Percentiles rank a stretch among this genome's conserved stretches.
Conservation (phyloP, 1,140 invertebrate genomes). For the Heliothis virescens region DNA sequence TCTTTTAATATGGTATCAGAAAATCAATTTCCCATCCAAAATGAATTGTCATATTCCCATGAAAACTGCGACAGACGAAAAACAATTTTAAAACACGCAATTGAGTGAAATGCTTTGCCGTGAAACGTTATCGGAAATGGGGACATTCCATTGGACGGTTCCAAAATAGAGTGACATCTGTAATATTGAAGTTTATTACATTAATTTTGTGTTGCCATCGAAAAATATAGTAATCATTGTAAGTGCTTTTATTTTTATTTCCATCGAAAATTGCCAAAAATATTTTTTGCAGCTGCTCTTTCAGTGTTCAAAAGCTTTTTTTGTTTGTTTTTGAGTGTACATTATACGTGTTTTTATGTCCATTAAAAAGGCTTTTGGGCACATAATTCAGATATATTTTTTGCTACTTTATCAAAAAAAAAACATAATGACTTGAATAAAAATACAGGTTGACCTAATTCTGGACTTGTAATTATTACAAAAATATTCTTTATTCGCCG, state of each 20-base stretch:
- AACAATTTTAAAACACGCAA: slow-evolving; percentile 46
- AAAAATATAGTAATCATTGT: slow-evolving; percentile 1
- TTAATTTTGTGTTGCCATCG: slow-evolving; percentile 62
- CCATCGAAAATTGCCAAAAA: neutral
- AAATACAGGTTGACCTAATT: too few species aligned
- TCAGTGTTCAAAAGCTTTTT: neutral
- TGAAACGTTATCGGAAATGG: slow-evolving; percentile 20
- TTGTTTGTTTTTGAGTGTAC: neutral
- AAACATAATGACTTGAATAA: too few species aligned
- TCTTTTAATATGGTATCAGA: neutral
- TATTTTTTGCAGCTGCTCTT: neutral
- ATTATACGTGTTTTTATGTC: neutral
- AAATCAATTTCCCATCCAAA: slow-evolving; percentile 30
- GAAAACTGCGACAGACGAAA: slow-evolving; percentile 12
- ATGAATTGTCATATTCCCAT: slow-evolving; percentile 22
- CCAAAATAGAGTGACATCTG: slow-evolving; percentile 65
- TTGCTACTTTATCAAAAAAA: too few species aligned
- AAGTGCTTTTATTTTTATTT: neutral
- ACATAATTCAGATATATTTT: too few species aligned
- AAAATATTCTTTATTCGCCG: too few species aligned
- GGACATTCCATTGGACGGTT: neutral
- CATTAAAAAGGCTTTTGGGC: too few species aligned
- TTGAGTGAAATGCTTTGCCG: neutral
- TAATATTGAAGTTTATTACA: slow-evolving; percentile 77
- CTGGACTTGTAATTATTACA: too few species aligned